Evolutionary conservation across 2,113 vertebrate genomes (phyloP).

Genomic region (Neotoma lepida): DNA sequence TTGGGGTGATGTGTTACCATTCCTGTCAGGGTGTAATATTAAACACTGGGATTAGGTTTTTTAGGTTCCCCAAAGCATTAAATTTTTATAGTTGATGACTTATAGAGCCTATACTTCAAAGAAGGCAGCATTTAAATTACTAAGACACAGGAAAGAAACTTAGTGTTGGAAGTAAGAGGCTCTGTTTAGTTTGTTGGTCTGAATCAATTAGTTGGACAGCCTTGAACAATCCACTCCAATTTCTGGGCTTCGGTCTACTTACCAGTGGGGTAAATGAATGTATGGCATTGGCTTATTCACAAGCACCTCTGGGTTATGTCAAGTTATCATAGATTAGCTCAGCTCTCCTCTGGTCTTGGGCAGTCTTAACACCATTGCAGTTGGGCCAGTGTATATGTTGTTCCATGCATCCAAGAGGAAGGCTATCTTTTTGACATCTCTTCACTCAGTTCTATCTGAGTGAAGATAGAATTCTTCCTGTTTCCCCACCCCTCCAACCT

Average conservation of each 20-base stretch:
- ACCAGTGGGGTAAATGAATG: not conserved
- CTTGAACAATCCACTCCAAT: not conserved
- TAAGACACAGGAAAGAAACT: not conserved
- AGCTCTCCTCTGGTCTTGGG: not conserved
- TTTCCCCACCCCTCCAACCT: not conserved
- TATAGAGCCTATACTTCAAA: not conserved
- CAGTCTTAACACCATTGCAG: not conserved
- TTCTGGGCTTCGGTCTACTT: not conserved
- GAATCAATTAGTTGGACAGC: not conserved
- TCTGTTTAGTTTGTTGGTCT: not conserved
- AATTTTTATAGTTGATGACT: not conserved
- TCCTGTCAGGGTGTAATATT: not conserved
- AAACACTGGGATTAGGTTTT: not conserved
- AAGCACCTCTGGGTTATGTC: not conserved
- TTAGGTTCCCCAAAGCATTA: not conserved
- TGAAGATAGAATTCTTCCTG: not conserved
- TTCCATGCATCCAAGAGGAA: not conserved
- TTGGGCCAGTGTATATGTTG: not conserved
- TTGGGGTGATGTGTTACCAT: not conserved
- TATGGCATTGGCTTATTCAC: not conserved
- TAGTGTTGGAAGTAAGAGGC: not conserved
- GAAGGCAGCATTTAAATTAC: not conserved
- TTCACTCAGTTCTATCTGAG: slow-evolving; percentile 18
- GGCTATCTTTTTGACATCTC: not conserved
- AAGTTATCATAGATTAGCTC: not conserved